These are phyloP conservation scores for Eospalax fontanierii DNA, from an alignment of 2,797 vertebrate species.

Conservation along the genomic window DNA sequence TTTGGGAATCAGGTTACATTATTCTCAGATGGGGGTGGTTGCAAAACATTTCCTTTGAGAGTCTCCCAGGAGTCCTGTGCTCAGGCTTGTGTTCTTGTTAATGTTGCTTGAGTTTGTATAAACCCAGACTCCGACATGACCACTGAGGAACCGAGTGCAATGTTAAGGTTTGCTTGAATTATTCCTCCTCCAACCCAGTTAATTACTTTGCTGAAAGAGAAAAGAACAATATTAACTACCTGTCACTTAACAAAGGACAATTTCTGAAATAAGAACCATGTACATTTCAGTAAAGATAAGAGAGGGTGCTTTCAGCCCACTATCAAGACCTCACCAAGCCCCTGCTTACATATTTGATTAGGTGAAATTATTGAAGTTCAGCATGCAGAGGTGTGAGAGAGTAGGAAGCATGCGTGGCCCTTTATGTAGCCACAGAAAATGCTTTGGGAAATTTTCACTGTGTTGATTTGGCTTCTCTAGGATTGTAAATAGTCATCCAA, in stretches of 20 bases:
- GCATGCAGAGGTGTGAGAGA: not conserved
- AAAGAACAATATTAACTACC: not conserved
- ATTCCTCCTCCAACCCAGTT: not conserved
- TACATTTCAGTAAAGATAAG: not conserved
- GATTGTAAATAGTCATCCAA: slow-evolving; percentile 30
- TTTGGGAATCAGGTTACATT: not conserved
- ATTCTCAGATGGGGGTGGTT: not conserved
- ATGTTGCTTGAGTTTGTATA: not conserved
- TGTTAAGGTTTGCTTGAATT: slow-evolving; percentile 30
- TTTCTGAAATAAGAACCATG: not conserved
- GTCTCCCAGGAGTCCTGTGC: not conserved
- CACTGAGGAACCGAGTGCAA: not conserved
- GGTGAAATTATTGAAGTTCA: not conserved
- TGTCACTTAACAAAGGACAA: not conserved
- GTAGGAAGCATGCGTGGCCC: too few species aligned
- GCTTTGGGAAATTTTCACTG: not conserved
- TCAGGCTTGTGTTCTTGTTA: not conserved
- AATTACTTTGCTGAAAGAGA: slow-evolving; percentile 37
- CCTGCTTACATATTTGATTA: not conserved
- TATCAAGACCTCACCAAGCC: not conserved
- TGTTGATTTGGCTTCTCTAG: slow-evolving; percentile 36
- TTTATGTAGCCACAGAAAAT: not conserved
- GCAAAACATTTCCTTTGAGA: not conserved
- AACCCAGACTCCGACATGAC: not conserved
- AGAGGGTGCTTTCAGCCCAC: not conserved